Evolutionary conservation across 2,888 invertebrate genomes (phyloP).

Genomic region (Loripinus fragilis): DNA sequence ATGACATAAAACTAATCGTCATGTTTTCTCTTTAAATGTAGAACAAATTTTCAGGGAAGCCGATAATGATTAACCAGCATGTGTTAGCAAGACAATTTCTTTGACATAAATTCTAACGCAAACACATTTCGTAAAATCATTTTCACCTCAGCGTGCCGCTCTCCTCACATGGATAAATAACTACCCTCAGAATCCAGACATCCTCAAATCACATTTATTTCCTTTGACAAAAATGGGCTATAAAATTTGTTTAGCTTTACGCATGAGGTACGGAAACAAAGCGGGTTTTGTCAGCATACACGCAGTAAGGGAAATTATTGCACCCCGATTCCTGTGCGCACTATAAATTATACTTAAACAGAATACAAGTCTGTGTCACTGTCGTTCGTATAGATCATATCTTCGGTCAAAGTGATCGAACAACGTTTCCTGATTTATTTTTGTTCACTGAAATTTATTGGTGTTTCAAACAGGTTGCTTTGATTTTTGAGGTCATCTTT

Average conservation of each 20-base stretch:
- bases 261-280: conserved; percentile 56
- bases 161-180: conserved; percentile 41
- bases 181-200: conserved; percentile 31
- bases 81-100: conserved; percentile 14
- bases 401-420: conserved; percentile 5
- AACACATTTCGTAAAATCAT: conserved; percentile 18
- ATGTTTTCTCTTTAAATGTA: too few species aligned
- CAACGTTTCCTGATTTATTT: conserved; percentile 6
- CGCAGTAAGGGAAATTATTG: conserved; percentile 49
- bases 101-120: conserved; percentile 18
- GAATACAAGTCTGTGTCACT: conserved; percentile 15
- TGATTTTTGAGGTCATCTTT: too few species aligned
- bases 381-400: not conserved
- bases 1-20: too few species aligned
- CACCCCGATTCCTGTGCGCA: conserved; percentile 41
- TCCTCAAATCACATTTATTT: conserved; percentile 49
- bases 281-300: conserved; percentile 51
- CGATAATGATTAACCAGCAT: conserved; percentile 14
- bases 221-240: conserved; percentile 64
- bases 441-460: conserved; percentile 7
- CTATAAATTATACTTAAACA: conserved; percentile 17
- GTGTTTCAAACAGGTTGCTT: not conserved
- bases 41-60: not conserved
- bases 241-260: conserved; percentile 65
- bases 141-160: conserved; percentile 21